Percentiles rank a stretch among this genome's conserved stretches.
Evolutionary conservation across 2,888 invertebrate genomes (phyloP).

Genomic region (Caenorhabditis sp.): DNA sequence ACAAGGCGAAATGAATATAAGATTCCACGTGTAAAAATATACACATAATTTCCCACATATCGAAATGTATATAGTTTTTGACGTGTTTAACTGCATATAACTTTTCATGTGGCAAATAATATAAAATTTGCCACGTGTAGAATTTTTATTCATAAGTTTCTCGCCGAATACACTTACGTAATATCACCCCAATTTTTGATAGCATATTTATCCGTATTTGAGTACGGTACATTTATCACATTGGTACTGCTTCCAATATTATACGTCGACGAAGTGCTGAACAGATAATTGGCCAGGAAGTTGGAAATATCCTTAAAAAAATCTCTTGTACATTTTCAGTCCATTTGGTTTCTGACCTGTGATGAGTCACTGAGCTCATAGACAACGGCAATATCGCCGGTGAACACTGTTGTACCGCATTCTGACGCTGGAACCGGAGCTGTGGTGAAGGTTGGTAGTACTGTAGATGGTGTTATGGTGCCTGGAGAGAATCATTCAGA

Average conservation of each 20-base stretch:
- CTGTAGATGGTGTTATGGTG: too few species aligned
- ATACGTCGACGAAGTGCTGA: conserved; percentile 14
- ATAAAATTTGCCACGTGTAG: too few species aligned
- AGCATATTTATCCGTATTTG: conserved; percentile 17
- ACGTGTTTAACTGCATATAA: too few species aligned
- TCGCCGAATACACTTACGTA: too few species aligned
- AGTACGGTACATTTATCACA: conserved; percentile 33
- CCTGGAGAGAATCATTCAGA: too few species aligned
- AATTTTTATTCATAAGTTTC: too few species aligned
- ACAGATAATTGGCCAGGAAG: conserved; percentile 17
- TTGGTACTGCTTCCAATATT: conserved; percentile 18
- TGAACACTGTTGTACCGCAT: conserved; percentile 6
- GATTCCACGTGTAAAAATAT: too few species aligned
- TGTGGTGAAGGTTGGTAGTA: not conserved
- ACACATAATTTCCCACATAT: too few species aligned
- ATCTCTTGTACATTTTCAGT: not conserved
- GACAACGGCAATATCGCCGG: conserved; percentile 21
- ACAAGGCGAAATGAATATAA: too few species aligned
- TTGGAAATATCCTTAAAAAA: conserved; percentile 7
- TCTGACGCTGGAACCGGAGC: not conserved
- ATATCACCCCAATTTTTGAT: conserved; percentile 10
- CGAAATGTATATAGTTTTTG: too few species aligned
- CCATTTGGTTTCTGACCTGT: not conserved
- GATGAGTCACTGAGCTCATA: conserved; percentile 13
- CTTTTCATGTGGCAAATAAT: too few species aligned